A percentile compares a stretch with the other conserved stretches of the same genome.
These are phyloP conservation scores for Anguilla pacifica DNA, from an alignment of 2,797 vertebrate species.

Conservation along the genomic window DNA sequence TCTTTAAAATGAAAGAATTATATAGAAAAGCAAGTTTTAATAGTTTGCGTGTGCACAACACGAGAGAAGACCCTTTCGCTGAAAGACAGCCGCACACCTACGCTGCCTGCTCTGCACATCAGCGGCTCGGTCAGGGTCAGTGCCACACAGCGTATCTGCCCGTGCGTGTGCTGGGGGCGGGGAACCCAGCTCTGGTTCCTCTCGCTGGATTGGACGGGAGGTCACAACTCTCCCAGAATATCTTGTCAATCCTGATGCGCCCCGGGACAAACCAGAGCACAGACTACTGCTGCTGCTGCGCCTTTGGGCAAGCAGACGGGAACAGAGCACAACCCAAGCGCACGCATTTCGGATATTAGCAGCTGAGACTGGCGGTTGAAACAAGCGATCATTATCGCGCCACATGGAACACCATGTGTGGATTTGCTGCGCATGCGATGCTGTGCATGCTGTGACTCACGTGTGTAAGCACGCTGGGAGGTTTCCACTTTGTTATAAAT, in stretches of 20 bases:
- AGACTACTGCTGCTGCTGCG: neutral
- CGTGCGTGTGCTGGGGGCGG: neutral
- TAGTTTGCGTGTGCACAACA: neutral
- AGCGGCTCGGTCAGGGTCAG: neutral
- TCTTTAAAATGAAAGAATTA: neutral
- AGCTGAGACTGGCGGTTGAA: neutral
- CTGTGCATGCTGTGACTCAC: neutral
- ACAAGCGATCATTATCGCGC: neutral
- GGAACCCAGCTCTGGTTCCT: neutral
- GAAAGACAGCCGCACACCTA: neutral
- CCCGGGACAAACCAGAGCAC: neutral
- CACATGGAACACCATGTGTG: neutral
- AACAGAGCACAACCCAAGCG: neutral
- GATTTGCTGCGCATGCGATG: neutral
- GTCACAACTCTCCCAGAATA: neutral
- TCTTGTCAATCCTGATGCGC: neutral
- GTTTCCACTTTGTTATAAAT: neutral
- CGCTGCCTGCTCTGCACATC: neutral
- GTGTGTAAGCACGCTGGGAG: neutral
- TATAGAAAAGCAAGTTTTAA: neutral
- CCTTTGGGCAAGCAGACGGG: neutral
- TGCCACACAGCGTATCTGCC: no score
- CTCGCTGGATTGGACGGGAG: neutral
- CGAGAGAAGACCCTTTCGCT: neutral
- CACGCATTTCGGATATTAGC: neutral